A percentile compares a stretch with the other conserved stretches of the same genome.
phyloP scores from a whole-genome alignment of 1,140 invertebrate species.

The Zaprionus gabonicus region DNA sequence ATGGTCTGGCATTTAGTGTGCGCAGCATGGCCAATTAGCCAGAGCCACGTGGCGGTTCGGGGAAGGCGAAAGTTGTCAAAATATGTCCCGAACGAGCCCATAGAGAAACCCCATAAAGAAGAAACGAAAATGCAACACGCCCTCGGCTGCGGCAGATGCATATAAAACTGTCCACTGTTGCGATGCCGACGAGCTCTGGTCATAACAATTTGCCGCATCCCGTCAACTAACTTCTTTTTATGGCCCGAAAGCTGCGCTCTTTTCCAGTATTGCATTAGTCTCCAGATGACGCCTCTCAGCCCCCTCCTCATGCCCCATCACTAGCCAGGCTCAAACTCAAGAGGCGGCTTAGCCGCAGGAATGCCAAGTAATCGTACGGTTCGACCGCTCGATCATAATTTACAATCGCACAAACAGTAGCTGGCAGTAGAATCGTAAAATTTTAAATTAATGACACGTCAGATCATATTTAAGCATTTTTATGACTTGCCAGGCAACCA shows the following conservation, averaged over 20 bases:
- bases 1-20: constrained; percentile 66
- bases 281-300: not conserved
- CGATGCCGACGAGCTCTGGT: constrained; percentile 38
- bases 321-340: not conserved
- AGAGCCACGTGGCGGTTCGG: constrained; percentile 19
- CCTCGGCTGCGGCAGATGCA: constrained; percentile 42
- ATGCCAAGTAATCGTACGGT: constrained; percentile 39
- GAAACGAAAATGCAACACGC: constrained; percentile 25
- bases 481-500: constrained; percentile 48
- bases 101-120: constrained; percentile 19
- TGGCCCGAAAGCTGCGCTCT: constrained; percentile 45
- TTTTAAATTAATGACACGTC: constrained; percentile 82
- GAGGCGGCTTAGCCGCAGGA: constrained; percentile 37
- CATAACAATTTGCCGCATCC: constrained; percentile 69
- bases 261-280: not conserved
- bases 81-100: not conserved
- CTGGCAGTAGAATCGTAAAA: constrained; percentile 76
- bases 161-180: constrained; percentile 63
- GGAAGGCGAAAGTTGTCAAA: constrained; percentile 58
- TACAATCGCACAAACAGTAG: constrained; percentile 81
- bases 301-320: not conserved
- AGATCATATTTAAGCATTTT: constrained; percentile 82
- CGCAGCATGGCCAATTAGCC: constrained; percentile 72
- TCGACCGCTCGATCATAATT: constrained; percentile 65
- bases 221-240: constrained; percentile 53